Percentiles rank a stretch among this genome's conserved stretches.
These are phyloP conservation scores for Trematocara zebra DNA, from an alignment of 2,113 vertebrate species.

Conservation along the genomic window DNA sequence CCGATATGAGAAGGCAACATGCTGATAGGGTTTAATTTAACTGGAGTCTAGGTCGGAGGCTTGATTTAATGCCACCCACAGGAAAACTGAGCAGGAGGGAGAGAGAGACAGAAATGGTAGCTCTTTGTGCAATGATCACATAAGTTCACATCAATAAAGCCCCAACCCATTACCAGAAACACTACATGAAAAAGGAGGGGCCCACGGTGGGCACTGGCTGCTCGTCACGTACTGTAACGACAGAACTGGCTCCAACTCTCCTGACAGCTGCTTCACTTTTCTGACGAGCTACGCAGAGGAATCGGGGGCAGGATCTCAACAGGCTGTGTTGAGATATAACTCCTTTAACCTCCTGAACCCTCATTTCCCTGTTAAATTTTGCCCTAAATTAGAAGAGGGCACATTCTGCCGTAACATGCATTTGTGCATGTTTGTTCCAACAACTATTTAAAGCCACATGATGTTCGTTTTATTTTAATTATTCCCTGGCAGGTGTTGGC, in stretches of 20 bases:
- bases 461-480: background rate
- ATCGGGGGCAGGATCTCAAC: constrained; percentile 1
- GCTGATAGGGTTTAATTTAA: constrained; percentile 67
- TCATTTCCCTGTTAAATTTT: background rate
- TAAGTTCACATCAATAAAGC: constrained; percentile 56
- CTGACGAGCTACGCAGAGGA: background rate
- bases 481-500: background rate
- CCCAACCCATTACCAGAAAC: constrained; percentile 50
- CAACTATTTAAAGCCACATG: background rate
- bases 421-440: background rate
- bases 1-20: constrained; percentile 59
- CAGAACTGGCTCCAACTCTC: constrained; percentile 7
- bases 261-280: constrained; percentile 14
- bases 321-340: constrained; percentile 30
- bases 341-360: constrained; percentile 14
- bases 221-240: background rate
- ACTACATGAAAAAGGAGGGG: constrained; percentile 51
- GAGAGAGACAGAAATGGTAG: constrained; percentile 18
- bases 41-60: constrained; percentile 50
- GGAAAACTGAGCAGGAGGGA: constrained; percentile 39
- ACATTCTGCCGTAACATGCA: background rate
- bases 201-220: background rate
- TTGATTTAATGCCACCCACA: constrained; percentile 61
- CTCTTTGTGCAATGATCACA: constrained; percentile 59
- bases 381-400: background rate